Evolutionary conservation across 2,113 vertebrate genomes (phyloP).

Genomic region (Syrmaticus mikado): DNA sequence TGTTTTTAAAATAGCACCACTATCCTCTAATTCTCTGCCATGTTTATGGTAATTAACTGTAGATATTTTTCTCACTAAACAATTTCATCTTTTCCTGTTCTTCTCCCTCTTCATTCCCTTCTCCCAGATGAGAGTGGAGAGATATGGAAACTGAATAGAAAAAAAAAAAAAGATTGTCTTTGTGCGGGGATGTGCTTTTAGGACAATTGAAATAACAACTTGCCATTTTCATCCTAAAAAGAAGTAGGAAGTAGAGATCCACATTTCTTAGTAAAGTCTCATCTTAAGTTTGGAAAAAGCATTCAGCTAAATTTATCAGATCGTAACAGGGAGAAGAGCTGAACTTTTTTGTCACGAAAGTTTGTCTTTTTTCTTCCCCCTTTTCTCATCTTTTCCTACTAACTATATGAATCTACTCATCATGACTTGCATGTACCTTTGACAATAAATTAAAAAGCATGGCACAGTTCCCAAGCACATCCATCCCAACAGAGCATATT

Average conservation of each 20-base stretch:
- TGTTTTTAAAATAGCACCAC: background rate
- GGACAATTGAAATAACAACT: background rate
- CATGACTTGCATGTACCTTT: background rate
- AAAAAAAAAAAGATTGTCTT: background rate
- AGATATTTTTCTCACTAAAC: background rate
- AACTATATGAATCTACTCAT: background rate
- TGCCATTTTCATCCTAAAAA: background rate
- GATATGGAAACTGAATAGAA: background rate
- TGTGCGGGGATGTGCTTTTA: background rate
- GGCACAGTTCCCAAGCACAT: constrained; percentile 27
- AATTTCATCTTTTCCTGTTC: background rate
- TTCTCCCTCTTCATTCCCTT: background rate
- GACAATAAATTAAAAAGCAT: constrained; percentile 16
- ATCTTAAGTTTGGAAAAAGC: background rate
- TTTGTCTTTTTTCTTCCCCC: background rate
- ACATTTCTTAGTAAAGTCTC: background rate
- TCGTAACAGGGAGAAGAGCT: background rate
- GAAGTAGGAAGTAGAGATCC: background rate
- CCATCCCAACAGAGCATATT: background rate
- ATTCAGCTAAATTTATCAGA: background rate
- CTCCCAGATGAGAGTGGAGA: background rate
- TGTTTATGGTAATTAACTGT: background rate
- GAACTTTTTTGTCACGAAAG: background rate
- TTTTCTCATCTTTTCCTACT: background rate
- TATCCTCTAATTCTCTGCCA: background rate